A percentile compares a stretch with the other conserved stretches of the same genome.
Evolutionary conservation across 2,113 vertebrate species (phyloP).

Genomic region (Balaeniceps rex): DNA sequence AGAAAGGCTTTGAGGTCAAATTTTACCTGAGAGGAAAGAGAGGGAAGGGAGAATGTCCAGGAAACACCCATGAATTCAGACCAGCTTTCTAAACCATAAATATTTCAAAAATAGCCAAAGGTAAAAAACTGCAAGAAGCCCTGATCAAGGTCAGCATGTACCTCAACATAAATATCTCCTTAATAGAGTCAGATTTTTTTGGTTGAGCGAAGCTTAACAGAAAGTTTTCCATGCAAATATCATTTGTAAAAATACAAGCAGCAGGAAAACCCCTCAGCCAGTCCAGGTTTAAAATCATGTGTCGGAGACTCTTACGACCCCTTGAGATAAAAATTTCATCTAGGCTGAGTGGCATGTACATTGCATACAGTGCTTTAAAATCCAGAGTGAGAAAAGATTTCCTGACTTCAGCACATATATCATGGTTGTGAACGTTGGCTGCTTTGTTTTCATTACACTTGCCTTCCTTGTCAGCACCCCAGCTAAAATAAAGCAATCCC

Average conservation of each 20-base stretch:
- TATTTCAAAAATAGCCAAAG: slow-evolving; percentile 5
- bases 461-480: slow-evolving; percentile 32
- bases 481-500: slow-evolving; percentile 14
- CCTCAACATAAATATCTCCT: background rate
- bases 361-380: background rate
- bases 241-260: background rate
- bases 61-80: background rate
- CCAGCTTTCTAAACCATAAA: slow-evolving; percentile 2
- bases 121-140: background rate
- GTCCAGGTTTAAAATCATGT: background rate
- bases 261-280: background rate
- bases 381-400: background rate
- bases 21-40: background rate
- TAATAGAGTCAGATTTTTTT: background rate
- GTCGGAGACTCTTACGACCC: background rate
- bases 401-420: slow-evolving; percentile 21
- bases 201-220: background rate
- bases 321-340: background rate
- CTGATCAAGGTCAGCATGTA: background rate
- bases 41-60: background rate
- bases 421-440: slow-evolving; percentile 4
- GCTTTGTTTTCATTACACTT: slow-evolving; percentile 40
- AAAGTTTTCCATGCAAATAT: background rate
- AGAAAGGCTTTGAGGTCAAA: background rate
- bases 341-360: background rate